phyloP scores from a whole-genome alignment of 2,797 vertebrate species.

The Chiroxiphia lanceolata region DNA sequence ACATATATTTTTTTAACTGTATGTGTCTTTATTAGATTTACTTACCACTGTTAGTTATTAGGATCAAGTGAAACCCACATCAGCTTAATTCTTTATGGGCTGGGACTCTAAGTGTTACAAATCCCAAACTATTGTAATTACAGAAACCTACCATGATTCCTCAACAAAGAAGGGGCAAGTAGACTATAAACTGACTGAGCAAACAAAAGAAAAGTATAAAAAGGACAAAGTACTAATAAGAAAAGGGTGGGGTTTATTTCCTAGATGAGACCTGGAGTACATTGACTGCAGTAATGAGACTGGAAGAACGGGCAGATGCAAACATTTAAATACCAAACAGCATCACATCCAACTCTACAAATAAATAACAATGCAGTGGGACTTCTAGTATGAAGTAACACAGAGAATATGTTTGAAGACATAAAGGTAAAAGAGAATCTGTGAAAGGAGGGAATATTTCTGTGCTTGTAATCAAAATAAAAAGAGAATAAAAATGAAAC shows the following conservation, averaged over 20 bases:
- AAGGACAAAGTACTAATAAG: slow-evolving; percentile 16
- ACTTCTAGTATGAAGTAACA: background rate
- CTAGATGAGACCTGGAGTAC: background rate
- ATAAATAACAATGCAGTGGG: background rate
- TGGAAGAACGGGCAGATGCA: background rate
- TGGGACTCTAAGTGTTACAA: background rate
- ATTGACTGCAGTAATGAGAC: slow-evolving; percentile 13
- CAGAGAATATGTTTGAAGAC: background rate
- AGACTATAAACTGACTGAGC: slow-evolving; percentile 33
- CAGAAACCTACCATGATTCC: slow-evolving; percentile 18
- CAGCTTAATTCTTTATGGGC: slow-evolving; percentile 2
- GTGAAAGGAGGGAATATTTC: background rate
- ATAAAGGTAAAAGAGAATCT: background rate
- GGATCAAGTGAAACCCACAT: background rate
- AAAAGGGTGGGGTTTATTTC: slow-evolving; percentile 48
- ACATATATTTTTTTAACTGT: background rate
- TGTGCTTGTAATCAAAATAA: background rate
- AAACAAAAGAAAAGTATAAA: slow-evolving; percentile 41
- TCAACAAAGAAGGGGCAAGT: slow-evolving; percentile 46
- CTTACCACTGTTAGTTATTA: background rate
- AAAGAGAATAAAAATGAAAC: background rate
- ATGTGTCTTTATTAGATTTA: background rate
- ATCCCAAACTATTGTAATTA: background rate
- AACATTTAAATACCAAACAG: background rate
- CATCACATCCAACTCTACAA: background rate